Conservation (phyloP, 2,888 invertebrate genomes). For the Ecliptopera silaceata region DNA sequence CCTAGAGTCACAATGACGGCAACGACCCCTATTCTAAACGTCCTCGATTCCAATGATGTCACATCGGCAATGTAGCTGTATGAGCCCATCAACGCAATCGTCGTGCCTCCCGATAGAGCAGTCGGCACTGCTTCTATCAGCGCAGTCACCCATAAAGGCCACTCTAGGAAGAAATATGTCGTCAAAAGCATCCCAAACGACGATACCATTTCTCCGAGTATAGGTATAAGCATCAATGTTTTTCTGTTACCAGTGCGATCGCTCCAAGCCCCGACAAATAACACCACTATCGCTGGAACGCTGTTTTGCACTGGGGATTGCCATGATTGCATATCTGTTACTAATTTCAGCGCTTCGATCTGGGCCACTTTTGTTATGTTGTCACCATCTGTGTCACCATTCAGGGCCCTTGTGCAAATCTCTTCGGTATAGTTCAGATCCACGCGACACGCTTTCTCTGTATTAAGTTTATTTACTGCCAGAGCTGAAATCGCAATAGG, state of each 20-base stretch:
- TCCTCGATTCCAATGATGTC: slow-evolving; percentile 82
- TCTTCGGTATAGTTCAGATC: slow-evolving; percentile 76
- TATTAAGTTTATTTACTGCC: slow-evolving; percentile 77
- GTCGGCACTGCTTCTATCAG: slow-evolving; percentile 80
- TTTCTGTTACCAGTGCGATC: slow-evolving; percentile 83
- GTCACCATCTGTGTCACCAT: slow-evolving; percentile 50
- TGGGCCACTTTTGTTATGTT: slow-evolving; percentile 64
- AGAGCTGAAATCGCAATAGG: slow-evolving; percentile 84
- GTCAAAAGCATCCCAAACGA: slow-evolving; percentile 76
- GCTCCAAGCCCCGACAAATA: slow-evolving; percentile 85
- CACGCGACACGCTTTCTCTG: slow-evolving; percentile 82
- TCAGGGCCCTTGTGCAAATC: slow-evolving; percentile 71
- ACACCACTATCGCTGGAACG: slow-evolving; percentile 80
- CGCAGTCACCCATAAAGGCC: slow-evolving; percentile 80
- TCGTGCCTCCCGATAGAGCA: slow-evolving; percentile 82
- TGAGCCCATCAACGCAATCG: slow-evolving; percentile 82
- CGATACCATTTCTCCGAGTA: slow-evolving; percentile 80
- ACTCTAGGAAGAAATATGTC: slow-evolving; percentile 80
- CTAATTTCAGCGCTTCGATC: slow-evolving; percentile 63
- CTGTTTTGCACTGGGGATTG: slow-evolving; percentile 79
- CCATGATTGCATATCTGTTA: slow-evolving; percentile 81
- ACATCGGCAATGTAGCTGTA: slow-evolving; percentile 85
- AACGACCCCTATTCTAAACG: slow-evolving; percentile 84
- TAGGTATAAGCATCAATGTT: slow-evolving; percentile 80
- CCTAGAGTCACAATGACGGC: slow-evolving; percentile 78